phyloP scores from a whole-genome alignment of 2,888 invertebrate species.

The Halocaridina rubra region DNA sequence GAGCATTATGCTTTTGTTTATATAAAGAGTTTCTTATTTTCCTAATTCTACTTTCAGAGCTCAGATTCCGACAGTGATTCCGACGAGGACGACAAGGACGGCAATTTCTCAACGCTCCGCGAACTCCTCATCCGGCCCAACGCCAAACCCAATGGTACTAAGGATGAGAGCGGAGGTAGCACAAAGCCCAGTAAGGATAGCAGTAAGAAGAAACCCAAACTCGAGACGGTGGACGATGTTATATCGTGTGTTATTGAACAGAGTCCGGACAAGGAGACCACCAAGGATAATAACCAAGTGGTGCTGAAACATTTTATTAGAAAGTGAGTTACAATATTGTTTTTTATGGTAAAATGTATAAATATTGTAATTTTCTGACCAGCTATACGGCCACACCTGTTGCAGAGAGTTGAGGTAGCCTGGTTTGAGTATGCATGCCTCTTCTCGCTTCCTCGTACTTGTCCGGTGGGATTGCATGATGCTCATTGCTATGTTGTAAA shows the following conservation, averaged over 20 bases:
- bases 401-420: too few relatives aligned
- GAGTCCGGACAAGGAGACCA: conserved; percentile 71
- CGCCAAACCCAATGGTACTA: conserved; percentile 69
- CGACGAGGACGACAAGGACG: conserved; percentile 61
- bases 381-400: too few relatives aligned
- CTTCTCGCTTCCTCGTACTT: too few relatives aligned
- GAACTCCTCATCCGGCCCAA: conserved; percentile 59
- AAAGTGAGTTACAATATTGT: conserved; percentile 62
- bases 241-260: conserved; percentile 83
- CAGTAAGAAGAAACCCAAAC: conserved; percentile 74
- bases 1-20: too few relatives aligned
- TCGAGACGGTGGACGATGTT: conserved; percentile 81
- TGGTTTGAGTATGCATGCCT: too few relatives aligned
- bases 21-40: too few relatives aligned
- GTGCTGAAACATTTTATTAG: conserved; percentile 73
- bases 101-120: conserved; percentile 59
- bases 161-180: conserved; percentile 32
- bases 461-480: too few relatives aligned
- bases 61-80: conserved; percentile 62
- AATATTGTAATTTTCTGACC: too few relatives aligned
- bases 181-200: conserved; percentile 46
- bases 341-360: too few relatives aligned
- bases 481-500: too few relatives aligned
- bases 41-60: conserved; percentile 56
- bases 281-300: conserved; percentile 70